A percentile compares a stretch with the other conserved stretches of the same genome.
phyloP scores from a whole-genome alignment of 2,113 vertebrate species.

The Engystomops pustulosus region DNA sequence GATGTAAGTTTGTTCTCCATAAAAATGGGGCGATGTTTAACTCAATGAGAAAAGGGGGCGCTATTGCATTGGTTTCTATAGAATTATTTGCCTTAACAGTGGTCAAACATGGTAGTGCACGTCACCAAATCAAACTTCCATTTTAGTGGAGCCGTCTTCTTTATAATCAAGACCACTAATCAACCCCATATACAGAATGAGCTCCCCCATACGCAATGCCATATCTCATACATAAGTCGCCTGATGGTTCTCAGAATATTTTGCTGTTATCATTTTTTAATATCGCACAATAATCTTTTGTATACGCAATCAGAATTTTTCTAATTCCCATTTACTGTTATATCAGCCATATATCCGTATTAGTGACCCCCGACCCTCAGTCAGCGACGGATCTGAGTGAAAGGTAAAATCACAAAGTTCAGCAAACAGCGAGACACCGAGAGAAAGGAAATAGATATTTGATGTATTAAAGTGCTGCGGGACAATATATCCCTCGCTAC shows the following conservation, averaged over 20 bases:
- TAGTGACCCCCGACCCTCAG: neutral
- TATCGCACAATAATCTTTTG: too few relatives aligned
- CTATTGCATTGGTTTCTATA: conserved; percentile 8
- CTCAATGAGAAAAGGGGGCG: neutral
- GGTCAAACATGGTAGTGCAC: neutral
- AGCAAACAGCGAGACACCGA: neutral
- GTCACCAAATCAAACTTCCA: neutral
- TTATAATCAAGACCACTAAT: neutral
- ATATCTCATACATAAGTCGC: neutral
- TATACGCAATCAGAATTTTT: too few relatives aligned
- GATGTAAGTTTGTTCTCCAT: too few relatives aligned
- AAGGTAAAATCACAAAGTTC: neutral
- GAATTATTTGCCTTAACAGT: neutral
- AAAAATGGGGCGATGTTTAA: too few relatives aligned
- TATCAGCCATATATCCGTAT: neutral
- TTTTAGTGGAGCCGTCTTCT: neutral
- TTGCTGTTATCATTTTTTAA: too few relatives aligned
- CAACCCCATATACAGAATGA: neutral
- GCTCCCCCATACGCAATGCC: neutral
- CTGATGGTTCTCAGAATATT: neutral
- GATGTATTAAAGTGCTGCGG: conserved; percentile 24
- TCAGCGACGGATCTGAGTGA: neutral
- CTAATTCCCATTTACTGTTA: neutral
- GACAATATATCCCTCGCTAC: neutral
- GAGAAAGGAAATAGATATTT: neutral